Base-by-base conservation (phyloP, 2,113 vertebrate genomes). In the Sterrhoptilus dennistouni region DNA sequence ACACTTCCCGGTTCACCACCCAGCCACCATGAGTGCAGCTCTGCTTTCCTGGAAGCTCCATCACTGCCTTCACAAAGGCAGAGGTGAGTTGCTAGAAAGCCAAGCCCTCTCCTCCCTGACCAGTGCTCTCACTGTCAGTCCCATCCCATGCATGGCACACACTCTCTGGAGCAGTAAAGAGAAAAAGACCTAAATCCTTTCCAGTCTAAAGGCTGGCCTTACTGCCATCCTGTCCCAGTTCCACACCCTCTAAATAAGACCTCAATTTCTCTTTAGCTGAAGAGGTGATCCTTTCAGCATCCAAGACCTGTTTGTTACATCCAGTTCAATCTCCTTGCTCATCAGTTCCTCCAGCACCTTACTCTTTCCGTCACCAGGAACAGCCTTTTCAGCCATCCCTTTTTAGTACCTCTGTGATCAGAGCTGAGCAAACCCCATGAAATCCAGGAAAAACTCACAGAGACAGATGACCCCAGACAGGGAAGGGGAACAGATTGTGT, bases 131-230 rank as follows among this genome's bases (percentile, higher is more conserved):
- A 27, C 25, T 45, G 22, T 27, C 5, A 1, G 20, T 40, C 63
- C 63, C 61, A 36, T n/a, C 15, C 36, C 24, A 6, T 0, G 1
- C 2, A 2, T 5, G 36, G 68, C 33, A 25, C 42, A n/a, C 1
- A 2, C 5, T 15, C 36, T 27, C 17, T 18, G 35, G 27, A 65
- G 54, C 29, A 81, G 59, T 24, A 59, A 63, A 70, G 11, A 59
- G 12, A 64, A 57, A 70, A 89, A 81, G 56, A 71, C 60, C 60
- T 36, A 52, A 77, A 59, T 86, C 19, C 49, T 60, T 70, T 52
- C 33, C 33, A 38, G 64, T 22, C 50, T 54, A 4, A 3, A 27
- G 11, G 20, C 53, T 1, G 5, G 25, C 47, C 33, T 57, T 89
- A 13, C 53, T 75, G 52, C 36, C 22, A 11, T 52, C 17, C n/a